phyloP scores from a whole-genome alignment of 2,888 invertebrate species.

The Xanthia icteritia region DNA sequence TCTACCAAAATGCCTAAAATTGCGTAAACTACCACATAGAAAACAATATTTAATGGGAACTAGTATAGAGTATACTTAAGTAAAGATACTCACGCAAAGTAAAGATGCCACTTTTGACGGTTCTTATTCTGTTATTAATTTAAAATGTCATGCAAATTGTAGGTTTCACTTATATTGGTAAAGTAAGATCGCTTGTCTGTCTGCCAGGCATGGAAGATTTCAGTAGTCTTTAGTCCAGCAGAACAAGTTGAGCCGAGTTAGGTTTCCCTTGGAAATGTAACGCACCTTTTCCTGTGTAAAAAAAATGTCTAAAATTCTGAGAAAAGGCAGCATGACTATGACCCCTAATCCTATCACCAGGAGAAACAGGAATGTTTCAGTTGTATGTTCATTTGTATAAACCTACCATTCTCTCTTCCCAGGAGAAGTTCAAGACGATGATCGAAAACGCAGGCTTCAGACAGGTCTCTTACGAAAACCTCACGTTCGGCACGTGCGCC shows the following conservation, averaged over 20 bases:
- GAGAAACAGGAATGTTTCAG: background rate
- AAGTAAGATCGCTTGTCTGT: background rate
- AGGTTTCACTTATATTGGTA: background rate
- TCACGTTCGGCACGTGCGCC: conserved; percentile 97
- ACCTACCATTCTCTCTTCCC: conserved; percentile 42
- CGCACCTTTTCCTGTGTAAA: background rate
- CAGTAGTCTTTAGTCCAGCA: background rate
- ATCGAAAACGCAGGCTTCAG: conserved; percentile 97
- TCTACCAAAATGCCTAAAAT: too few relatives aligned
- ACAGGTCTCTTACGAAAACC: conserved; percentile 96
- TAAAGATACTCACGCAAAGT: too few relatives aligned
- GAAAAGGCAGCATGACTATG: background rate
- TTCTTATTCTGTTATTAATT: background rate
- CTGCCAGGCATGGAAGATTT: background rate
- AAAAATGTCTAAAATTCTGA: background rate
- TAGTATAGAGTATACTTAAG: too few relatives aligned
- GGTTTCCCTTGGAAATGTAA: background rate
- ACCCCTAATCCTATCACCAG: background rate
- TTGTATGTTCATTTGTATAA: background rate
- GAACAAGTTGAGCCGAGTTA: background rate
- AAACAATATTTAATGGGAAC: too few relatives aligned
- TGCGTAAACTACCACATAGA: too few relatives aligned
- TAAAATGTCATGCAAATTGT: background rate
- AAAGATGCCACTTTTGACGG: too few relatives aligned
- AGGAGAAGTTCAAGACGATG: conserved; percentile 96